Conservation (phyloP, 2,888 invertebrate species). For the Phaonia tiefii region DNA sequence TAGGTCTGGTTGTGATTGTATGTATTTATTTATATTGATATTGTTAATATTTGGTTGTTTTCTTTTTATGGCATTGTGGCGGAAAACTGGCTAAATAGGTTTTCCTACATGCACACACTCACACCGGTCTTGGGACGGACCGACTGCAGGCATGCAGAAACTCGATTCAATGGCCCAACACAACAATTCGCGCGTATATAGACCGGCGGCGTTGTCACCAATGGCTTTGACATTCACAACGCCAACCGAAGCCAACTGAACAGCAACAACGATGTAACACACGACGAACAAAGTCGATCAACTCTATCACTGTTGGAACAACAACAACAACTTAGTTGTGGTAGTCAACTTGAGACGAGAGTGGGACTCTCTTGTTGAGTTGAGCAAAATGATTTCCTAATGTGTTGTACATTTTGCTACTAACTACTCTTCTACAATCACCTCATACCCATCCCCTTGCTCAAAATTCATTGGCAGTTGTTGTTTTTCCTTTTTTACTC, state of each 20-base stretch:
- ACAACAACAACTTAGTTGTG: neutral
- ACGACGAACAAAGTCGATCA: constrained; percentile 61
- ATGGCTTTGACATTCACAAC: constrained; percentile 67
- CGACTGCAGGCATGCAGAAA: constrained; percentile 10
- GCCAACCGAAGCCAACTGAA: constrained; percentile 18
- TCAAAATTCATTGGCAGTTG: no score
- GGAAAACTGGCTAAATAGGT: constrained; percentile 59
- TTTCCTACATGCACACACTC: constrained; percentile 55
- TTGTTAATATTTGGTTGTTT: constrained; percentile 37
- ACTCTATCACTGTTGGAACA: constrained; percentile 49
- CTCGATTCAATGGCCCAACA: constrained; percentile 27
- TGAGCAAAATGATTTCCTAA: constrained; percentile 24
- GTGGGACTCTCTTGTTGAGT: neutral
- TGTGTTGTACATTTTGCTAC: constrained; percentile 26
- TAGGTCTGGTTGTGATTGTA: neutral
- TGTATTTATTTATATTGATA: constrained; percentile 37
- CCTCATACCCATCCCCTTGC: no score
- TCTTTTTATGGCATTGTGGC: constrained; percentile 58
- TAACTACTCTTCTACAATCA: no score
- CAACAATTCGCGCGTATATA: constrained; percentile 42
- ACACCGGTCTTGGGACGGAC: constrained; percentile 3
- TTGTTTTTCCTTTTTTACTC: no score
- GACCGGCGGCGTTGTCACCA: constrained; percentile 59
- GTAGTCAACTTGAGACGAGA: neutral
- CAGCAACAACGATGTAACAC: constrained; percentile 17